Evolutionary conservation across 2,888 invertebrate genomes (phyloP).

Genomic region (Eugnorisma glareosa): DNA sequence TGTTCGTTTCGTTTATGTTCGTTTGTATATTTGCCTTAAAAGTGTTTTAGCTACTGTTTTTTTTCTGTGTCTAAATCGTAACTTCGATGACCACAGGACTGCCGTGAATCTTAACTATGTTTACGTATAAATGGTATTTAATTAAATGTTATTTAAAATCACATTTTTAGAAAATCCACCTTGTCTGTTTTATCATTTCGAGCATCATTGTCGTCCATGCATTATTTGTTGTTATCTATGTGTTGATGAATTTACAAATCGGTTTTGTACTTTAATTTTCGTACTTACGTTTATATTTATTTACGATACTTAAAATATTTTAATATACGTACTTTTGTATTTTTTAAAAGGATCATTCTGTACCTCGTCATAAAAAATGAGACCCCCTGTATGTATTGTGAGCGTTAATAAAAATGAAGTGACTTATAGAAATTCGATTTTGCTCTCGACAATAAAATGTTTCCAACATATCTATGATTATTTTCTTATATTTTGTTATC

Average conservation of each 20-base stretch:
- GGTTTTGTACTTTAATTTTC: conserved; percentile 52
- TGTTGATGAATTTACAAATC: conserved; percentile 17
- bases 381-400: conserved; percentile 46
- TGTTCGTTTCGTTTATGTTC: conserved; percentile 71
- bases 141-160: conserved; percentile 7
- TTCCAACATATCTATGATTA: conserved; percentile 53
- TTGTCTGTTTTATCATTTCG: conserved; percentile 18
- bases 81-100: conserved; percentile 24
- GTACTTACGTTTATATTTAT: conserved; percentile 39
- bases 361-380: conserved; percentile 33
- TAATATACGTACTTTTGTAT: conserved; percentile 28
- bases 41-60: conserved; percentile 55
- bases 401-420: conserved; percentile 88
- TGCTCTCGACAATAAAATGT: conserved; percentile 82
- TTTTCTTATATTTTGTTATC: conserved; percentile 62
- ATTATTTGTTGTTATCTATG: background rate
- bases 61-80: conserved; percentile 36
- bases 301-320: conserved; percentile 31
- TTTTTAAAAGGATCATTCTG: conserved; percentile 31
- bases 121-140: conserved; percentile 31
- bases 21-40: conserved; percentile 68
- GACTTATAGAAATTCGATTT: conserved; percentile 82
- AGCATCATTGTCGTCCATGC: conserved; percentile 6
- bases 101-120: conserved; percentile 29
- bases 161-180: background rate